Conservation (phyloP, 2,888 invertebrate species). For the Leucoma salicis region DNA sequence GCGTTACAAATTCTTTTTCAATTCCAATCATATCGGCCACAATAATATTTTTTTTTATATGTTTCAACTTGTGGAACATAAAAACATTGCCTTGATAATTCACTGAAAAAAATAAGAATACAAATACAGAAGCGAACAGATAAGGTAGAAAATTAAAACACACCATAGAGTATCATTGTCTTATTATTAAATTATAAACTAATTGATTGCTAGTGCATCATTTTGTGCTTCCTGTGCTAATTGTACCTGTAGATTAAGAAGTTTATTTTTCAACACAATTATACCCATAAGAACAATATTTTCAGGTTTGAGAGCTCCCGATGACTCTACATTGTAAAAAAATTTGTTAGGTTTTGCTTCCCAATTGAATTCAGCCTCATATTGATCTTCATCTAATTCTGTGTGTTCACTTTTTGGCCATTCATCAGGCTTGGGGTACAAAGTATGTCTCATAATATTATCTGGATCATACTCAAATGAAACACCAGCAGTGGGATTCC, state of each 20-base stretch:
- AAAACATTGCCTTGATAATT: too few species aligned
- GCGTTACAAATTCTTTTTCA: too few species aligned
- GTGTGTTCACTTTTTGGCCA: constrained; percentile 99
- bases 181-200: constrained; percentile 27
- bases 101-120: too few species aligned
- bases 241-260: constrained; percentile 97
- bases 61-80: too few species aligned
- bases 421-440: constrained; percentile 97
- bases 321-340: constrained; percentile 97
- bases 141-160: too few species aligned
- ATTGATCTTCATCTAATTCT: constrained; percentile 95
- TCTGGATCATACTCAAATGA: constrained; percentile 99
- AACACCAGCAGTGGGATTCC: constrained; percentile 99
- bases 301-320: constrained; percentile 96
- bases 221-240: constrained; percentile 92
- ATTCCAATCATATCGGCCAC: too few species aligned
- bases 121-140: too few species aligned
- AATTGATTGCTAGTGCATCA: constrained; percentile 89
- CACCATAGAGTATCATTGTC: too few species aligned
- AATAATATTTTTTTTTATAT: too few species aligned
- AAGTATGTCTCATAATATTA: constrained; percentile 96
- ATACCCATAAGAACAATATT: constrained; percentile 98
- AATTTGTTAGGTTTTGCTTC: constrained; percentile 98
- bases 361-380: constrained; percentile 96
- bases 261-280: constrained; percentile 95